Percentiles rank a stretch among this genome's conserved stretches.
phyloP scores from a whole-genome alignment of 2,888 invertebrate species.

The Parelbella ahira region DNA sequence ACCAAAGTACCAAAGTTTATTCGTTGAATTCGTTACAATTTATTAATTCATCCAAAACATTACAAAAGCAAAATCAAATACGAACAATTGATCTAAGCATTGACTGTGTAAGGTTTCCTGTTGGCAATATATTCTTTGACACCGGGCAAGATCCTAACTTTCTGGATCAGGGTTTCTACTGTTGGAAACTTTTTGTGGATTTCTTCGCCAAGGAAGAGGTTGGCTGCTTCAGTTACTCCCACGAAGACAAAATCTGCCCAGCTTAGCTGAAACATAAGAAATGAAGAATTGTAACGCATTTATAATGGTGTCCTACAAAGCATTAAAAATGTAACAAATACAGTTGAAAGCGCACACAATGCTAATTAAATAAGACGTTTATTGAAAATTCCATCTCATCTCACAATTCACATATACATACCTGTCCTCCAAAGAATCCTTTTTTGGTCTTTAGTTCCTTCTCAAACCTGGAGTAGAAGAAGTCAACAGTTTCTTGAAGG shows the following conservation, averaged over 20 bases:
- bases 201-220: conserved; percentile 43
- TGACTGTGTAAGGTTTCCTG: conserved; percentile 40
- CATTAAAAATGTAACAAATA: too few relatives aligned
- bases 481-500: conserved; percentile 47
- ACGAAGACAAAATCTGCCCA: conserved; percentile 66
- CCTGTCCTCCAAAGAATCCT: conserved; percentile 58
- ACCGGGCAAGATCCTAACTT: conserved; percentile 48
- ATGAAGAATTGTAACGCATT: too few relatives aligned
- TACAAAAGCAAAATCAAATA: too few relatives aligned
- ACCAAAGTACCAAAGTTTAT: too few relatives aligned
- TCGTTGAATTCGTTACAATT: too few relatives aligned
- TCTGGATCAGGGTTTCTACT: conserved; percentile 41
- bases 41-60: too few relatives aligned
- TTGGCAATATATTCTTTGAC: conserved; percentile 57
- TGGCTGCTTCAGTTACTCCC: conserved; percentile 52
- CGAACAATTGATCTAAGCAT: too few relatives aligned
- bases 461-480: conserved; percentile 57
- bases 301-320: too few relatives aligned
- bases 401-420: too few relatives aligned
- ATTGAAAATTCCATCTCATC: too few relatives aligned
- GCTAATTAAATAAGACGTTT: too few relatives aligned
- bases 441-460: conserved; percentile 52
- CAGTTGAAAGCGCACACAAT: too few relatives aligned
- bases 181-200: conserved; percentile 55
- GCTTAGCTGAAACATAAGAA: conserved; percentile 46